These are phyloP conservation scores for Drosophila macrothrix DNA, from an alignment of 2,888 invertebrate species.

Conservation along the genomic window DNA sequence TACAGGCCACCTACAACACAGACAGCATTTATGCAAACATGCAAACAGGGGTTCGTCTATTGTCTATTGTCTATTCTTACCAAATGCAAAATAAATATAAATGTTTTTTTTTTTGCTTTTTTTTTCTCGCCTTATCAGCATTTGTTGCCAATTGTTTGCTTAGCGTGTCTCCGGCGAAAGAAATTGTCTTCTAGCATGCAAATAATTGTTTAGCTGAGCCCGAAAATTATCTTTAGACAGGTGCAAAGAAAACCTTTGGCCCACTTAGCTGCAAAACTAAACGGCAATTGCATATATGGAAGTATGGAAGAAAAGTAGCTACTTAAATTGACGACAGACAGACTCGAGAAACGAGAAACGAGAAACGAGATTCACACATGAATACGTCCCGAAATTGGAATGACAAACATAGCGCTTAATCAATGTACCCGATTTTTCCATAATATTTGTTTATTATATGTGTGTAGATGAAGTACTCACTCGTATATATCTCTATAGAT, in stretches of 20 bases:
- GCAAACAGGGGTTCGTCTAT: conserved; percentile 16
- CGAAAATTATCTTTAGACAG: conserved; percentile 61
- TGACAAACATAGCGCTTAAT: background rate
- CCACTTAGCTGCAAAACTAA: conserved; percentile 30
- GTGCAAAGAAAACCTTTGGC: conserved; percentile 37
- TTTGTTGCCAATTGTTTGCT: conserved; percentile 40
- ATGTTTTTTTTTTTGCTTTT: background rate
- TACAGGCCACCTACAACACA: conserved; percentile 6
- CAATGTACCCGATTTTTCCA: background rate
- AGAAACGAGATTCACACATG: background rate
- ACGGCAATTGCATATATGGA: background rate
- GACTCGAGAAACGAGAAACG: background rate
- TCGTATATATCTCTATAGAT: background rate
- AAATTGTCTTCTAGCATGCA: conserved; percentile 34
- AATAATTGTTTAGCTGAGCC: conserved; percentile 60
- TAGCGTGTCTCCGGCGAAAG: conserved; percentile 34
- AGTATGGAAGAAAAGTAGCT: background rate
- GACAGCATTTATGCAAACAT: conserved; percentile 14
- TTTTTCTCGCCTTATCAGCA: background rate
- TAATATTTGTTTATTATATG: background rate
- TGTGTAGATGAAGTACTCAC: background rate
- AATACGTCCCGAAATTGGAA: background rate
- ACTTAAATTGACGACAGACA: background rate
- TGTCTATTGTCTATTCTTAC: conserved; percentile 42
- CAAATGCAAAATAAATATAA: conserved; percentile 48